Evolutionary conservation across 2,113 vertebrate genomes (phyloP), one percentile per base, ranked within the genome.

Genomic region (Geococcyx californianus): DNA sequence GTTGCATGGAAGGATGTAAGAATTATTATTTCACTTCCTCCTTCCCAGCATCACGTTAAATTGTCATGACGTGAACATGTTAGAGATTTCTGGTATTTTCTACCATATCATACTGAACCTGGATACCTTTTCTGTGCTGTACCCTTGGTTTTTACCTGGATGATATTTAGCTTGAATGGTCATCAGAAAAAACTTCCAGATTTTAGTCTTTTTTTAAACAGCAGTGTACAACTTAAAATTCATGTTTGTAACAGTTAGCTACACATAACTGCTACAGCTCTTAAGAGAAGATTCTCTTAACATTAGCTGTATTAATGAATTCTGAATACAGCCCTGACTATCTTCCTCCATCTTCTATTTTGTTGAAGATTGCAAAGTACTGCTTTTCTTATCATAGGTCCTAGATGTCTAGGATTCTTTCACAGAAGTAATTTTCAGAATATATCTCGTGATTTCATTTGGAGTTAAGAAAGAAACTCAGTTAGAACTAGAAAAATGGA

Each of bases 401-500:
- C 52, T 52, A 89, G 60, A 81, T 62, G 18, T 74, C 59, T 62
- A 38, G 17, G 73, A 80, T 85, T 84, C 60, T 91, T 93, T 78
- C 76, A 63, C 23, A 81, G 42, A 84, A 89, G 29, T 70, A 89
- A 80, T 42, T 94, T 89, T 33, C 60, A 73, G 56, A 62, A 55
- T 75, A 10, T 87, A 91, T 45, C 60, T 88, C 6, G 1, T 94
- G 5, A 89, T 87, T 84, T 87, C 66, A 74, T 69, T 87, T 69
- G 45, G 20, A 90, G 34, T 85, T 94, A 86, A 33, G 54, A 75
- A 13, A 82, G 38, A 51, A 4, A 47, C 19, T 82, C 51, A 26
- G 78, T 91, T 79, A 72, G 76, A 93, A 70, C 59, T 63, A 92
- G 80, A 79, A 91, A 84, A 93, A 82, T 45, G 16, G 21, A 34